Conservation (phyloP, 2,888 invertebrate species). For the Lumbricus terrestris region DNA sequence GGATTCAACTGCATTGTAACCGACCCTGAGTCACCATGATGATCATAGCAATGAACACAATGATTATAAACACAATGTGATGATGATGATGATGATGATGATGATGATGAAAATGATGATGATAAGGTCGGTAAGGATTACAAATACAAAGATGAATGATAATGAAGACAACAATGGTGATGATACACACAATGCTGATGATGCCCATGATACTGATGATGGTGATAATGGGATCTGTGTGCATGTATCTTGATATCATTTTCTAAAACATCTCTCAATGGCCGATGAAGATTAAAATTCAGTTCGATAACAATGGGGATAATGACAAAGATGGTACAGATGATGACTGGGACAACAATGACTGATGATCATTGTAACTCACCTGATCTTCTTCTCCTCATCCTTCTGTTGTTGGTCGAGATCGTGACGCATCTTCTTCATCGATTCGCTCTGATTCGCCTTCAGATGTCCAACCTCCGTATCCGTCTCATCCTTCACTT, state of each 20-base stretch:
- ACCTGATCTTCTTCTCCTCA: constrained; percentile 13
- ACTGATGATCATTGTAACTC: background rate
- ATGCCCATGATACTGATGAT: background rate
- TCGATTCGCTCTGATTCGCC: background rate
- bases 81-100: constrained; percentile 12
- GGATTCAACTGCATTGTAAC: background rate
- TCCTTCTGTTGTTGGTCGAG: background rate
- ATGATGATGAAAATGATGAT: background rate
- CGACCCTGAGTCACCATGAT: background rate
- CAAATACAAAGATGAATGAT: background rate
- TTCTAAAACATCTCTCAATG: no score
- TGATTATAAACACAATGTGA: constrained; percentile 6
- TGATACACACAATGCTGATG: background rate
- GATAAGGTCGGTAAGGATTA: background rate
- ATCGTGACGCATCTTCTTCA: background rate
- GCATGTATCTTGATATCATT: background rate
- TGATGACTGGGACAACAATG: background rate
- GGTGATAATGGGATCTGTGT: background rate
- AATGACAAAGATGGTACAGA: background rate
- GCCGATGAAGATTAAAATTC: no score
- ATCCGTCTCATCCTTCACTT: constrained; percentile 39
- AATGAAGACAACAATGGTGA: background rate
- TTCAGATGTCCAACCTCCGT: constrained; percentile 39
- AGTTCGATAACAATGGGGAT: no score
- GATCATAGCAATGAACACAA: background rate